A percentile compares a stretch with the other conserved stretches of the same genome.
phyloP scores from a whole-genome alignment of 2,113 vertebrate genomes.

The Macaca mulatta region DNA sequence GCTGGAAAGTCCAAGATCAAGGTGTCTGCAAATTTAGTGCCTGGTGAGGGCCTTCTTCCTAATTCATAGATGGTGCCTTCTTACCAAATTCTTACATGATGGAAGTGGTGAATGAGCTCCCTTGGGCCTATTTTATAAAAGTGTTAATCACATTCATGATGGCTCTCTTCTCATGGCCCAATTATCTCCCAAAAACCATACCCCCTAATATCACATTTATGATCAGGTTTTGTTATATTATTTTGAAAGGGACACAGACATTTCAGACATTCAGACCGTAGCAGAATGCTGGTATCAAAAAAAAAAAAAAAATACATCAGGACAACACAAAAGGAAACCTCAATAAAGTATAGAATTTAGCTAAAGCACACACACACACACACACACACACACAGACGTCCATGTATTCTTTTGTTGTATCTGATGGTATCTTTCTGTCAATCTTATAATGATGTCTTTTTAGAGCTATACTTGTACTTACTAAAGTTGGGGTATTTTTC shows the following conservation, averaged over 20 bases:
- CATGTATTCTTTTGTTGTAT: not conserved
- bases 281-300: not conserved
- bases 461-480: not conserved
- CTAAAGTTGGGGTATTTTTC: not conserved
- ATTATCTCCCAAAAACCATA: not conserved
- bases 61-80: not conserved
- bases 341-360: not conserved
- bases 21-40: not conserved
- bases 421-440: not conserved
- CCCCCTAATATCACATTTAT: not conserved
- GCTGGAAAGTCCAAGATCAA: not conserved
- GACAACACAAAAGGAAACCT: not conserved
- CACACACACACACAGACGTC: too few species aligned
- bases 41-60: not conserved
- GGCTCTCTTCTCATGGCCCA: not conserved
- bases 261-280: not conserved
- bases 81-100: not conserved
- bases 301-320: not conserved
- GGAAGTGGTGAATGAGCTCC: not conserved
- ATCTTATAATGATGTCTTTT: not conserved
- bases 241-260: not conserved
- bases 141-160: not conserved
- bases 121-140: not conserved
- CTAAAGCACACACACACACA: rapidly evolving
- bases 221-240: not conserved